Percentiles rank a stretch among this genome's conserved stretches.
These are phyloP conservation scores for Otolemur garnettii DNA, from an alignment of 2,113 vertebrate genomes.

Conservation along the genomic window DNA sequence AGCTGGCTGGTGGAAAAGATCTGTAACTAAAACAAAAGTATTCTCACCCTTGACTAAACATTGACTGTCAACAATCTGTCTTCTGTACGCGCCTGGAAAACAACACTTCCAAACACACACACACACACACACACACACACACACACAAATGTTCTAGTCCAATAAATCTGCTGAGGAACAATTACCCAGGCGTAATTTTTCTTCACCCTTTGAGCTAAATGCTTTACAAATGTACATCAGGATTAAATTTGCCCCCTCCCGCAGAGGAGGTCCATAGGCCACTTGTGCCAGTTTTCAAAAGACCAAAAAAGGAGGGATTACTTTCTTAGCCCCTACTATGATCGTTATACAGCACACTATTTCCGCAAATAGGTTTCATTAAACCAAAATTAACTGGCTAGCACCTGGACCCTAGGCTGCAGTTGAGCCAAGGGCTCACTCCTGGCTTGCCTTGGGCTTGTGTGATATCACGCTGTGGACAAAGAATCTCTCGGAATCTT, in stretches of 20 bases:
- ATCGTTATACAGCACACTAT: constrained; percentile 51
- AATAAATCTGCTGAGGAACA: constrained; percentile 61
- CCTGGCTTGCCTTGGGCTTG: neutral
- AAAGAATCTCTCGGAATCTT: neutral
- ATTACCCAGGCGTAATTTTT: constrained; percentile 66
- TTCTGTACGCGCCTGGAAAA: constrained; percentile 74
- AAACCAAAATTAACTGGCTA: constrained; percentile 29
- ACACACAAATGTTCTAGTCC: constrained; percentile 48
- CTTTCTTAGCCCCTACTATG: neutral
- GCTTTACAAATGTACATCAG: constrained; percentile 21
- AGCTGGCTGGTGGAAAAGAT: constrained; percentile 77
- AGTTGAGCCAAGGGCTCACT: neutral
- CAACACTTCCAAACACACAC: constrained; percentile 59
- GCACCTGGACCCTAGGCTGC: neutral
- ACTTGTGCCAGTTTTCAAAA: constrained; percentile 48
- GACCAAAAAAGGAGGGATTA: neutral
- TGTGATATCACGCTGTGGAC: neutral
- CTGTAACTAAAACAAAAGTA: constrained; percentile 77
- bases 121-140: constrained; percentile 8
- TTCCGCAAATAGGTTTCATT: constrained; percentile 66
- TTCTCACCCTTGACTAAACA: constrained; percentile 83
- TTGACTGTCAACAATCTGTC: constrained; percentile 78
- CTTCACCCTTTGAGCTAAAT: constrained; percentile 58
- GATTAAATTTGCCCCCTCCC: neutral
- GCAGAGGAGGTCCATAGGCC: neutral